These are phyloP conservation scores for Ctenopoma multispine DNA, from an alignment of 2,797 vertebrate genomes.

Conservation along the genomic window DNA sequence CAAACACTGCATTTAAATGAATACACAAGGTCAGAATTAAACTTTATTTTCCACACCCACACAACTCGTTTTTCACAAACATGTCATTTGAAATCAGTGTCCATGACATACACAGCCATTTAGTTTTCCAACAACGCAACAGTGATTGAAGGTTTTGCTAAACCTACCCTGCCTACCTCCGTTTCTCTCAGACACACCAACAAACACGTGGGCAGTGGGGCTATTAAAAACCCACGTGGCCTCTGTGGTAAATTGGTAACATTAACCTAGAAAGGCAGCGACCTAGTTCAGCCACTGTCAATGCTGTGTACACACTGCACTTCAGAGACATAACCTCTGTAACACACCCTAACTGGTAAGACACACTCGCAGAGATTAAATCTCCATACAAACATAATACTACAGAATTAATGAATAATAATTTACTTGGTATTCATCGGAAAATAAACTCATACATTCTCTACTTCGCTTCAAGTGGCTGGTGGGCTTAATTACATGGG, in stretches of 20 bases:
- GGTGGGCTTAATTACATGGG: constrained; percentile 29
- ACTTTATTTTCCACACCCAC: constrained; percentile 4
- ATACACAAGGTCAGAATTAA: constrained; percentile 20
- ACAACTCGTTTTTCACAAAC: background rate
- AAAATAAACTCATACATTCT: constrained; percentile 11
- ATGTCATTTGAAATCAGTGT: constrained; percentile 31
- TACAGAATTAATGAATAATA: constrained; percentile 22
- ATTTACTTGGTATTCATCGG: background rate
- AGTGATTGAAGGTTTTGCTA: constrained; percentile 29
- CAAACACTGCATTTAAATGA: constrained; percentile 20
- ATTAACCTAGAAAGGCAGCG: constrained; percentile 78
- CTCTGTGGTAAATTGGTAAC: constrained; percentile 47
- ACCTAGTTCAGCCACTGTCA: constrained; percentile 64
- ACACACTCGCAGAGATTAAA: constrained; percentile 33
- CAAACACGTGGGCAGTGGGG: constrained; percentile 25
- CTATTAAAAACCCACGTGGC: constrained; percentile 48
- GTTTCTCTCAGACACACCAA: constrained; percentile 29
- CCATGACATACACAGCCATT: constrained; percentile 5
- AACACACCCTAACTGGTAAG: constrained; percentile 17
- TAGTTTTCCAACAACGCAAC: constrained; percentile 7
- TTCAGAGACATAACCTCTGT: constrained; percentile 10
- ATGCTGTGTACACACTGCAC: constrained; percentile 30
- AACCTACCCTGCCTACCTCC: background rate
- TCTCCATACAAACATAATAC: constrained; percentile 18
- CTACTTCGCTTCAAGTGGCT: constrained; percentile 27